Evolutionary conservation across 1,140 invertebrate genomes (phyloP), one percentile per base, ranked within the genome.

Genomic region (Hormaphis cornu): DNA sequence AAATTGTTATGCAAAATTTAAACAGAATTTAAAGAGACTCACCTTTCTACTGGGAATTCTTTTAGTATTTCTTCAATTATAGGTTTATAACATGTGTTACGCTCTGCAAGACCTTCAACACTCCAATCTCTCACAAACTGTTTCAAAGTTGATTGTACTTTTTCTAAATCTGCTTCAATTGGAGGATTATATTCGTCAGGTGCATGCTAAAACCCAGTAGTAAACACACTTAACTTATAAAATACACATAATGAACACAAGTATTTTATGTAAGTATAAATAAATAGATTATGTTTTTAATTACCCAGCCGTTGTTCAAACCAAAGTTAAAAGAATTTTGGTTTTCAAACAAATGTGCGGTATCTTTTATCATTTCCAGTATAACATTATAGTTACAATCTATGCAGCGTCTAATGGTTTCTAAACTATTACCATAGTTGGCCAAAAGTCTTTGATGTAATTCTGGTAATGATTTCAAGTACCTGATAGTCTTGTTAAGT

Each of bases 111-210:
- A 0, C 96, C 96, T 69, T 88, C 86, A 0, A 80, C 77, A 75
- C 91, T 94, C 97, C 97, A 99, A 79, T 99, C 97, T 24, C 97
- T 81, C 6, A 94, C 90, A 76, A 99, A 85, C 77, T 98, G 94
- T 78, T 97, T 97, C 70, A 99, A 81, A 5, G 94, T 93, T 28
- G 90, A 89, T 77, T 94, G 89, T 4, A 97, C 90, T 79, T 94
- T 92, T 73, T 91, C 89, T 75, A 89, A 84, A 76, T 89, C 88
- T 70, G 80, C 75, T 52, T 66, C 44, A 74, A 35, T 76, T 71
- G 42, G n/a, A n/a, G n/a, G 75, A 74, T 66, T 75, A 70, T 33
- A 78, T 78, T 48, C 14, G 72, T 70, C 66, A 61, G 18, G 24
- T 56, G 44, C 46, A 70, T 71, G 63, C 71, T 70, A 69, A 50